Evolutionary conservation across 2,113 vertebrate species (phyloP).

Genomic region (human): GRCh38 chr1:63793501-63794000

Average conservation of each 20-base stretch:
- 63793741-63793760: neutral
- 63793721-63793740: neutral
- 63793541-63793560: neutral
- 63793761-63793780: neutral
- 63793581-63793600: neutral
- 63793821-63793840: neutral
- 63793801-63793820: neutral
- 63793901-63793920: constrained; percentile 63
- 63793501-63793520: neutral
- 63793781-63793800: neutral
- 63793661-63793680: neutral
- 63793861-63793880: neutral
- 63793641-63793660: neutral
- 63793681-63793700: neutral
- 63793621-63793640: too few relatives aligned
- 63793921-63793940: constrained; percentile 61
- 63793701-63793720: neutral
- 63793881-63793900: constrained; percentile 40
- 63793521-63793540: neutral
- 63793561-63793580: neutral
- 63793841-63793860: neutral
- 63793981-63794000: neutral
- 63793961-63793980: constrained; percentile 73
- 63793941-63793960: constrained; percentile 76
- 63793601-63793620: neutral